A percentile compares a stretch with the other conserved stretches of the same genome.
These are phyloP conservation scores for Pseudopodoces humilis DNA, from an alignment of 2,113 vertebrate species.

Conservation along the genomic window DNA sequence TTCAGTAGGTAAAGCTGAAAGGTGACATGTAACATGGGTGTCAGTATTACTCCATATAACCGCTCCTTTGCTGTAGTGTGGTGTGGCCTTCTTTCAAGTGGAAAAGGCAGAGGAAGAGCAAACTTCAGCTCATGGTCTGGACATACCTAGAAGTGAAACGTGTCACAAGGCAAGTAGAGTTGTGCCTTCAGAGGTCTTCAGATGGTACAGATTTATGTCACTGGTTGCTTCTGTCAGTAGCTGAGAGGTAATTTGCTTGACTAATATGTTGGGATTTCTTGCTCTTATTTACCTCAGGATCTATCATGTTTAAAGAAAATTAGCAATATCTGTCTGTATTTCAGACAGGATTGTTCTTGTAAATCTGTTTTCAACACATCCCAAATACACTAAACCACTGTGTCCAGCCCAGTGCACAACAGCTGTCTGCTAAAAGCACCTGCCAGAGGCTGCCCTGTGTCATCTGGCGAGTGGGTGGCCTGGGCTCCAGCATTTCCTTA, in stretches of 20 bases:
- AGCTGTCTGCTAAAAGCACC: not conserved
- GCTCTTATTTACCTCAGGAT: not conserved
- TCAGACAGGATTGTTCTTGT: not conserved
- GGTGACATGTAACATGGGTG: fast-evolving
- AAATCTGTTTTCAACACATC: not conserved
- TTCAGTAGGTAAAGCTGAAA: not conserved
- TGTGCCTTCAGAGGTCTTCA: not conserved
- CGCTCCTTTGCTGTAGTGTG: not conserved
- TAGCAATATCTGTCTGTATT: not conserved
- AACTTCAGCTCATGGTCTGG: not conserved
- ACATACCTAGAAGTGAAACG: not conserved
- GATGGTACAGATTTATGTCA: not conserved
- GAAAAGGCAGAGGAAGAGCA: not conserved
- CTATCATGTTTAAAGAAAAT: not conserved
- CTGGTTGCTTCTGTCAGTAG: not conserved
- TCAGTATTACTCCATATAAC: not conserved
- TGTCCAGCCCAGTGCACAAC: not conserved
- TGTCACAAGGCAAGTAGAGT: not conserved
- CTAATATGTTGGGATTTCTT: not conserved
- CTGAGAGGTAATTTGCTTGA: not conserved
- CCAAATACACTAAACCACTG: not conserved
- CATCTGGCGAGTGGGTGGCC: not conserved
- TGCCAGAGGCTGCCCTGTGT: not conserved
- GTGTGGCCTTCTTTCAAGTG: not conserved
- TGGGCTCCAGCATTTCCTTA: not conserved